Evolutionary conservation across 2,888 invertebrate species (phyloP), one percentile per base, ranked within the genome.

Genomic region (Cremastinae sp.): DNA sequence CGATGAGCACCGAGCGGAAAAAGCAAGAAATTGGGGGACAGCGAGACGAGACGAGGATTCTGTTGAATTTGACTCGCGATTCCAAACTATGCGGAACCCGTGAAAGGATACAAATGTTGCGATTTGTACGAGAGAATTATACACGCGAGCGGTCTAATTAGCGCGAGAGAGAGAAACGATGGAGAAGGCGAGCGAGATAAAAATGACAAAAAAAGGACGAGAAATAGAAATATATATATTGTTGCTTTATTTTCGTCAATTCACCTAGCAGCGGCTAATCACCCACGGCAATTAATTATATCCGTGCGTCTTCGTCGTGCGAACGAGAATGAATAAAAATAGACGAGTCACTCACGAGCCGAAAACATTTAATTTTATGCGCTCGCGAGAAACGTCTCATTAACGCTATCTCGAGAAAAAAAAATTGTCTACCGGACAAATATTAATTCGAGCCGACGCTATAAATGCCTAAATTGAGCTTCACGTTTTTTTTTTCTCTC

Each of bases 61-160:
- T 53, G 38, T 18, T 34, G 38, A 58, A 22, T 43, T 18, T 49
- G 54, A 18, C 22, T 20, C 9, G 54, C 43, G 61, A 73, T 51
- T 74, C 79, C 83, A 84, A 84, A 79, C 85, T 82, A 83, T 81
- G 84, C 84, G 83, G 84, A 82, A 82, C 84, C 80, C 74, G 64
- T 49, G 68, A 71, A 49, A 49, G 45, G 47, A 47, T 16, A 61
- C 53, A 16, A 10, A 20, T 38, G 10, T 28, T 28, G 28, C 28
- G 5, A 28, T 28, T 28, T 41, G 20, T 12, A 28, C 1, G 36
- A 4, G 16, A 14, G 28, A 12, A 34, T 38, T 38, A 10, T 10
- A 80, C 80, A 82, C 79, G 75, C 80, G 79, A 28, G 28, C 80
- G 83, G 81, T 84, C 87, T 86, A 86, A 87, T 87, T 87, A 87